Base-by-base conservation (phyloP, 2,113 vertebrate genomes). In the Chlamydotis undulata region DNA sequence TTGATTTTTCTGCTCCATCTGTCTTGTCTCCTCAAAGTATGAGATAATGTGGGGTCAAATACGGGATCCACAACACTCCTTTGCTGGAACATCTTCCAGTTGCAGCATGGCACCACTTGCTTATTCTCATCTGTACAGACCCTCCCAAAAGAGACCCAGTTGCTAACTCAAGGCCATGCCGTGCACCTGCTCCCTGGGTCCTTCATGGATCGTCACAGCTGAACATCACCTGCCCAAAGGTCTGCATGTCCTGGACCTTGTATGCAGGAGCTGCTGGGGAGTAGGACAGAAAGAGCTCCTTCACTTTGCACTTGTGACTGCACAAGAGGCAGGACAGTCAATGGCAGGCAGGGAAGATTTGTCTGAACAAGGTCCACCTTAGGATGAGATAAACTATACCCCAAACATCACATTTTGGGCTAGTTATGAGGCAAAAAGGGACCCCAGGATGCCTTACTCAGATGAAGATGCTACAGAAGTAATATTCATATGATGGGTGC, bases 401-500 rank as follows among this genome's bases (percentile, higher is more conserved):
- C 12, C 37, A 55, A 12, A 41, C 21, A 73, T 90, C 28, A 21
- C 29, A 47, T 79, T 76, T 61, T 29, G 19, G 10, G 4, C 7
- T 69, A 43, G 2, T 88, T 33, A 19, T 9, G 33, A 55, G 19
- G 22, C 8, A 45, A 71, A 83, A 89, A 68, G 6, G 15, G 26
- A 19, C 8, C 5, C 2, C 12, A 10, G 31, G 22, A 4, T 37
- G 8, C 24, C 35, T 76, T 13, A 3, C 23, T 64, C 11, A 11
- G 9, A 6, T 49, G 41, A 33, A 76, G 67, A 21, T 39, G 49
- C 19, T 37, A 23, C 29, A 39, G 61, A 83, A 83, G 16, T 0
- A 5, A 41, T 0, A 1, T 17, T 43, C 29, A 19, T 9, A 3
- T 0, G 2, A 8, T 45, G 22, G 4, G 1, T n/a, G 19, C 63